phyloP scores from a whole-genome alignment of 2,797 vertebrate species.

The Tolypeutes matacus region DNA sequence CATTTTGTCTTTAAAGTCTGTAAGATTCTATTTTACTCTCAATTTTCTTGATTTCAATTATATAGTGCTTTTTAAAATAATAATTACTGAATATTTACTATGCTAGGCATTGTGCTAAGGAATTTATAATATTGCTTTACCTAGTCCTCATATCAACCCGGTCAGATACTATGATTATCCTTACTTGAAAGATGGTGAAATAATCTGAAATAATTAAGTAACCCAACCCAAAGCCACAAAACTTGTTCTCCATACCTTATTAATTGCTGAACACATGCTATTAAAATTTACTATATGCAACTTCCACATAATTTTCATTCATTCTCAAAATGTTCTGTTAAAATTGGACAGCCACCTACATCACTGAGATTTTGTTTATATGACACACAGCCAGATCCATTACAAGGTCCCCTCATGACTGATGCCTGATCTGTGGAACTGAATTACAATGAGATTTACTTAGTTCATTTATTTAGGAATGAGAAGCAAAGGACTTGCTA shows the following conservation, averaged over 20 bases:
- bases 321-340: conserved; percentile 46
- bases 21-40: background rate
- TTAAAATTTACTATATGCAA: background rate
- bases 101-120: background rate
- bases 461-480: background rate
- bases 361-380: background rate
- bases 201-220: background rate
- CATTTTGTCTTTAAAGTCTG: conserved; percentile 27
- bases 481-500: background rate
- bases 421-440: background rate
- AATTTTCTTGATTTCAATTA: conserved; percentile 37
- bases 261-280: background rate
- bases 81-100: background rate
- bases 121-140: conserved; percentile 9
- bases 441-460: background rate
- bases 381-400: background rate
- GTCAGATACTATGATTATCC: background rate
- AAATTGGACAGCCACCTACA: background rate
- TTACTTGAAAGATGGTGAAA: conserved; percentile 2
- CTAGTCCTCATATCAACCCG: background rate
- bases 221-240: background rate
- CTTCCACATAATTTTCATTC: conserved; percentile 9
- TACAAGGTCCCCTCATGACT: background rate
- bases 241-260: background rate
- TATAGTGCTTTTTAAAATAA: conserved; percentile 6